Evolutionary conservation across 2,113 vertebrate species (phyloP).

Genomic region (Indicator maculatus): DNA sequence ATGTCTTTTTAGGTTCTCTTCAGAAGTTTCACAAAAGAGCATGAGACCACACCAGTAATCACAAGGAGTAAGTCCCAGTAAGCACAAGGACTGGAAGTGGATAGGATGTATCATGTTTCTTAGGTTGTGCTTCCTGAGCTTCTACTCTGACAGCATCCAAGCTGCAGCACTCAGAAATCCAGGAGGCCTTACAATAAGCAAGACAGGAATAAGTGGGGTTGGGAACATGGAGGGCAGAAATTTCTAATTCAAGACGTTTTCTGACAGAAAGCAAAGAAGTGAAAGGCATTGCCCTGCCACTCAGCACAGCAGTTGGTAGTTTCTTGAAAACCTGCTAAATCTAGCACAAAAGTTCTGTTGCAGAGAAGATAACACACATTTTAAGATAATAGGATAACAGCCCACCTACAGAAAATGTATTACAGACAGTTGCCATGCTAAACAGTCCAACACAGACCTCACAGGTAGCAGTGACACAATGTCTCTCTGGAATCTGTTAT

Average conservation of each 20-base stretch:
- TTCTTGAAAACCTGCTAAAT: not conserved
- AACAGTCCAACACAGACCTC: not conserved
- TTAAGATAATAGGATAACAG: not conserved
- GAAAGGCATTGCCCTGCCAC: not conserved
- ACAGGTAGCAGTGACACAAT: not conserved
- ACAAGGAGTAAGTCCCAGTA: not conserved
- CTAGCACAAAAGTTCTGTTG: not conserved
- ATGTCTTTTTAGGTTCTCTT: not conserved
- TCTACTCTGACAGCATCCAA: not conserved
- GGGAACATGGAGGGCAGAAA: not conserved
- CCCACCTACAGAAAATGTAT: not conserved
- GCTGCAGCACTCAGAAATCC: not conserved
- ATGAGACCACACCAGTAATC: not conserved
- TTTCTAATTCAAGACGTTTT: not conserved
- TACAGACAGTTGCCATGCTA: not conserved
- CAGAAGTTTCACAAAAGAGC: slow-evolving; percentile 21
- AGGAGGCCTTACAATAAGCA: fast-evolving
- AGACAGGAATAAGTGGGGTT: not conserved
- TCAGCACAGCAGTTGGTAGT: fast-evolving
- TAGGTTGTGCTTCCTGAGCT: not conserved
- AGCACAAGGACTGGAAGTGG: not conserved
- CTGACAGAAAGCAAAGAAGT: not conserved
- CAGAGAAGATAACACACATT: not conserved
- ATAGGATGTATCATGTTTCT: not conserved
- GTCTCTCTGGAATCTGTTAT: not conserved